phyloP scores from a whole-genome alignment of 2,888 invertebrate genomes.

The Noctuana brunneofusca region DNA sequence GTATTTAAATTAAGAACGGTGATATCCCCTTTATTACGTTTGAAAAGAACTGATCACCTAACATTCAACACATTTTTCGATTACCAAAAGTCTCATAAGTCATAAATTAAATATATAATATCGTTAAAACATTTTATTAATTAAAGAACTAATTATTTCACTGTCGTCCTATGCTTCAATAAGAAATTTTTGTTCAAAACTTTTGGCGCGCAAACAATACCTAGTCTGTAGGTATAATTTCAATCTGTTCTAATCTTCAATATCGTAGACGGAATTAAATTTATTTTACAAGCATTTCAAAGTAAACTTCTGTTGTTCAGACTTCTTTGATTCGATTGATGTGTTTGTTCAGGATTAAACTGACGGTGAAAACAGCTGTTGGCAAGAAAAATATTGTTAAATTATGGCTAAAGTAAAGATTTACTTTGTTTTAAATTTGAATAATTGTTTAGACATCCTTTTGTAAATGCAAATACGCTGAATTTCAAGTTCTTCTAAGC shows the following conservation, averaged over 20 bases:
- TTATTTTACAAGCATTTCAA: slow-evolving; percentile 8
- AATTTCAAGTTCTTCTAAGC: neutral
- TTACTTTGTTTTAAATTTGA: neutral
- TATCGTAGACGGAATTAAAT: slow-evolving; percentile 13
- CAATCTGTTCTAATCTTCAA: slow-evolving; percentile 16
- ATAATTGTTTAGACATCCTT: neutral
- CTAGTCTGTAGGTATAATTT: slow-evolving; percentile 2
- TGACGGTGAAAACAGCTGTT: slow-evolving; percentile 4
- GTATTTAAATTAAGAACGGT: too few relatives aligned
- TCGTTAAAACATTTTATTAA: neutral
- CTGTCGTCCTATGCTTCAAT: neutral
- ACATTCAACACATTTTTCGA: too few relatives aligned
- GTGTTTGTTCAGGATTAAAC: slow-evolving; percentile 24
- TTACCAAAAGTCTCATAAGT: too few relatives aligned
- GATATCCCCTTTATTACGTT: too few relatives aligned
- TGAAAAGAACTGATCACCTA: too few relatives aligned
- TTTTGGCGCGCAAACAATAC: slow-evolving; percentile 11
- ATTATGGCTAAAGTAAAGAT: neutral
- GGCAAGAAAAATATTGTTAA: slow-evolving; percentile 1
- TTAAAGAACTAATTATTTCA: neutral
- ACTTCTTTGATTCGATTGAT: slow-evolving; percentile 23
- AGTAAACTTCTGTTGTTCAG: slow-evolving; percentile 27
- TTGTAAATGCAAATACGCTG: neutral
- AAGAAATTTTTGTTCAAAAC: neutral
- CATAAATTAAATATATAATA: neutral